Conservation (phyloP, 2,113 vertebrate species). For the Periophthalmus modestus region DNA sequence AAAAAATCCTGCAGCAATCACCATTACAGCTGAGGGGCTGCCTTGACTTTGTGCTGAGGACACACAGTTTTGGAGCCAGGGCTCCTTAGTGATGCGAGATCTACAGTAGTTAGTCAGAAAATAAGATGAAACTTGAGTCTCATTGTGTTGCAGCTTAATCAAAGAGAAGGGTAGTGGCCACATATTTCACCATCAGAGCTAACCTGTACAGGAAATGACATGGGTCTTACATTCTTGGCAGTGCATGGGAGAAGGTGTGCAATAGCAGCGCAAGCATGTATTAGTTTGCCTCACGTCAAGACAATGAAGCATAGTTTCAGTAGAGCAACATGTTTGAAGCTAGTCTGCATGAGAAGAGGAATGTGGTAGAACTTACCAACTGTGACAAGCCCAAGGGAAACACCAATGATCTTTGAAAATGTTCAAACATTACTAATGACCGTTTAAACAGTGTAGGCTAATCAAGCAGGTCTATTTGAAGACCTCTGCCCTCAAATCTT, state of each 20-base stretch:
- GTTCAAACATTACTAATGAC: not conserved
- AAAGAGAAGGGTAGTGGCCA: constrained; percentile 15
- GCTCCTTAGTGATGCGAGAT: not conserved
- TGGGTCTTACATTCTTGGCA: not conserved
- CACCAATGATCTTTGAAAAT: not conserved
- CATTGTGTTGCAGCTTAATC: not conserved
- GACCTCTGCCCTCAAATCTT: not conserved
- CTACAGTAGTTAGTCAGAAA: not conserved
- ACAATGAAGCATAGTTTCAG: not conserved
- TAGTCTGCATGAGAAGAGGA: constrained; percentile 10
- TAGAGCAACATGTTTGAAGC: constrained; percentile 26
- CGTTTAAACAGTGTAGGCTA: no score
- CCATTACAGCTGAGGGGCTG: constrained; percentile 38
- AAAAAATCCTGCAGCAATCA: constrained; percentile 51
- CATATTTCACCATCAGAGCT: constrained; percentile 27
- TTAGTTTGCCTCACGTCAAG: not conserved
- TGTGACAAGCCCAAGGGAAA: constrained; percentile 26
- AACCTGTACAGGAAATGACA: constrained; percentile 46
- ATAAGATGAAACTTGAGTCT: not conserved
- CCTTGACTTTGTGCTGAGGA: constrained; percentile 51
- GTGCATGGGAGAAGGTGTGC: not conserved
- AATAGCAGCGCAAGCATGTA: constrained; percentile 14
- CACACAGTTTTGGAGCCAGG: constrained; percentile 1
- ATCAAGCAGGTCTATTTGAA: not conserved
- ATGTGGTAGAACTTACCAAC: constrained; percentile 18